Evolutionary conservation across 2,888 invertebrate species (phyloP).

Genomic region (Liopterus haemorrhoidalis): DNA sequence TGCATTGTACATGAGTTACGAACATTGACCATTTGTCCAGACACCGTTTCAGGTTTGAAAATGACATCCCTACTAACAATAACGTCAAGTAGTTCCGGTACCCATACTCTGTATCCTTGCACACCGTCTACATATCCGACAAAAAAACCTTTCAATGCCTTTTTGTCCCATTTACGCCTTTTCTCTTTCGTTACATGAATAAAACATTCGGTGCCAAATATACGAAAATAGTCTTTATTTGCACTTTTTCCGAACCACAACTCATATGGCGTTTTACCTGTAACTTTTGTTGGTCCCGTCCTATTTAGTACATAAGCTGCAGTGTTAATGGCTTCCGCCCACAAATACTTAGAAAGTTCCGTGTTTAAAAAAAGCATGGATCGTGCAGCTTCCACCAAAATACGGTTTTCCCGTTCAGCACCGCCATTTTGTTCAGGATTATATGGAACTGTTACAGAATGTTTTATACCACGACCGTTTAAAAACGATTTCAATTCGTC

Average conservation of each 20-base stretch:
- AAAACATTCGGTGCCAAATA: constrained; percentile 26
- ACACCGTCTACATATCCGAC: constrained; percentile 32
- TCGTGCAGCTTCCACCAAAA: constrained; percentile 9
- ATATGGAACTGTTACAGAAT: too few species aligned
- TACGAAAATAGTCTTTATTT: constrained; percentile 26
- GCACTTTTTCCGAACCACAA: constrained; percentile 30
- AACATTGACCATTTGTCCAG: neutral
- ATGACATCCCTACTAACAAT: constrained; percentile 9
- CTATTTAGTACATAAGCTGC: constrained; percentile 27
- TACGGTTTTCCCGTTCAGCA: constrained; percentile 10
- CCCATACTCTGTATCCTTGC: constrained; percentile 29
- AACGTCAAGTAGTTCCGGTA: constrained; percentile 14
- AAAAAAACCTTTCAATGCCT: constrained; percentile 25
- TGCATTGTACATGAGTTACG: too few species aligned
- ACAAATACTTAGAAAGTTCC: constrained; percentile 25
- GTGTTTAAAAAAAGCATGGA: constrained; percentile 12
- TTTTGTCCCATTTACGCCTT: constrained; percentile 17
- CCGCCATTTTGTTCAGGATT: too few species aligned
- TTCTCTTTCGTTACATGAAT: constrained; percentile 11
- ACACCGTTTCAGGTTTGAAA: constrained; percentile 7
- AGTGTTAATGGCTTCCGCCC: constrained; percentile 27
- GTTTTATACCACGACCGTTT: too few species aligned
- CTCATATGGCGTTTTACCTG: constrained; percentile 30
- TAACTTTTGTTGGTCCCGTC: constrained; percentile 27
- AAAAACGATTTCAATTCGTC: too few species aligned